These are phyloP conservation scores for Epistrophella euchroma DNA, from an alignment of 2,888 invertebrate species.

Conservation along the genomic window DNA sequence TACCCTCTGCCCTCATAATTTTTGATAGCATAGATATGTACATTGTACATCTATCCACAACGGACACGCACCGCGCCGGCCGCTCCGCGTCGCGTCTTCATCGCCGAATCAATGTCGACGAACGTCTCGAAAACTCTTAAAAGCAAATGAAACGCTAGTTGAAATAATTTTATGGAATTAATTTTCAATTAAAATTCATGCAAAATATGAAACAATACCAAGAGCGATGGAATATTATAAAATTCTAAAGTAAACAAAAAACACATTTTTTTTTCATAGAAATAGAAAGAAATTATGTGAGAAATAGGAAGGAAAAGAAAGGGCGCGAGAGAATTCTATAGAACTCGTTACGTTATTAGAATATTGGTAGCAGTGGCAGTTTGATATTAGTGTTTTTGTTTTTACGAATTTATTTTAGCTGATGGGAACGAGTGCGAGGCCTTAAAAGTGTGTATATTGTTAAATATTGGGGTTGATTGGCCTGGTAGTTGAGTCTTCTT, in stretches of 20 bases:
- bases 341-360: slow-evolving; percentile 1
- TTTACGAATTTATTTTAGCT: not conserved
- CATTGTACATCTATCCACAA: not conserved
- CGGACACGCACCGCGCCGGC: not conserved
- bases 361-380: not conserved
- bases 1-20: slow-evolving; percentile 5
- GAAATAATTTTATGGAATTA: slow-evolving; percentile 73
- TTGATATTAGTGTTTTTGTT: not conserved
- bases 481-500: not conserved
- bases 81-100: no score
- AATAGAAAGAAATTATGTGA: not conserved
- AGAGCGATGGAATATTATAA: slow-evolving; percentile 7
- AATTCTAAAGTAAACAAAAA: slow-evolving; percentile 29
- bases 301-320: not conserved
- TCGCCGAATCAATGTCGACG: not conserved
- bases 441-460: no score
- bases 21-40: slow-evolving; percentile 5
- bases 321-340: not conserved
- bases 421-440: not conserved
- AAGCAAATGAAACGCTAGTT: slow-evolving; percentile 65
- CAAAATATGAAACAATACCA: slow-evolving; percentile 54
- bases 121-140: slow-evolving; percentile 3
- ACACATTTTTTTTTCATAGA: not conserved
- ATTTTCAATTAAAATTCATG: slow-evolving; percentile 75
- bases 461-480: not conserved